Base-by-base conservation (phyloP, 2,797 vertebrate species). In the Pantherophis alleghaniensis region DNA sequence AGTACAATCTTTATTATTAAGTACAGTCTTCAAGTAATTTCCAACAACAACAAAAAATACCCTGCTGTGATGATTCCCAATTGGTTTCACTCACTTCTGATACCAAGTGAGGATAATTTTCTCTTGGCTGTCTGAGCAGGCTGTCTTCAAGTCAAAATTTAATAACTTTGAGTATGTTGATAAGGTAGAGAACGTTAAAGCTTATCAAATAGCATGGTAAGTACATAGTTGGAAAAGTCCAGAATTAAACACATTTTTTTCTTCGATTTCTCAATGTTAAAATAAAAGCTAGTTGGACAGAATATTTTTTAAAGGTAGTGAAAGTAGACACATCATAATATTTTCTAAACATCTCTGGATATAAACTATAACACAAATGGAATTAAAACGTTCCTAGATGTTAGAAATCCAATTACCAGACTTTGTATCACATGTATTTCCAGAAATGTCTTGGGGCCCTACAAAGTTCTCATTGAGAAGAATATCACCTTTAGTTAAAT, bases 121-220 rank as follows among this genome's bases (percentile, higher is more conserved):
- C 96, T 95, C 97, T 97, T 97, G 97, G 97, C 97, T 97, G 97
- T 96, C 97, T 97, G 97, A 97, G 96, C 96, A 91, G 94, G 95
- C 94, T 90, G 22, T 7, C 47, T 22, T 12, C 42, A 92, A 37
- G 28, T 18, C 28, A 92, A 37, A n/a, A 22, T 18, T 28, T 86
- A 24, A 86, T 63, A 14, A 90, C 10, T 26, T 59, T 59, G 18
- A 20, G 14, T 89, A 79, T 20, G 28, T 51, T 51, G 6, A 51
- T 51, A 51, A 32, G n/a, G 9, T 83, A 61, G 60, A 61, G 60
- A 11, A 66, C 0, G 12, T 66, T 66, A 47, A 24, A 61, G 28
- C 3, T 32, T 53, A 79, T 60, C 14, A n/a, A 83, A 18, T 22
- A 83, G 1, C 7, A 59, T 51, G 10, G 47, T 51, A 83, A 83